Evolutionary conservation across 2,113 vertebrate species (phyloP), one percentile per base, ranked within the genome.

Genomic region (Garra rufa): DNA sequence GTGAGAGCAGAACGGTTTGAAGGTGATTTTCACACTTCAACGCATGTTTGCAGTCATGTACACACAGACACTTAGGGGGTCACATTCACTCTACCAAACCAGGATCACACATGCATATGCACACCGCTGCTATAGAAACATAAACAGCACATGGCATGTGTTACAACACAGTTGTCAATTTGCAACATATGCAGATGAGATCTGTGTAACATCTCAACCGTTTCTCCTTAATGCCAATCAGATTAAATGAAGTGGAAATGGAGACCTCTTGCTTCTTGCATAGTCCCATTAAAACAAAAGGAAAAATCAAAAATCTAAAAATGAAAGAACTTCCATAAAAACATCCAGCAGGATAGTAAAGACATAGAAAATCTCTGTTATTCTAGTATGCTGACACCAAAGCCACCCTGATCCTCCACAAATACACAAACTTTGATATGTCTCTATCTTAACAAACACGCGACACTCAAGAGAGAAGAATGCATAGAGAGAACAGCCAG

Each of bases 11-110:
- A 30, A 28, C 6, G 21, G 26, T 41, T 11, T 75, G 73, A 59
- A 80, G 78, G 78, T 48, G 57, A 80, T 46, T 80, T 80, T 80
- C 41, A 80, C 77, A 80, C 77, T 65, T 80, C n/a, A 1, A 46
- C 1, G 3, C 26, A 65, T 63, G 77, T 63, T 65, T 79, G 76
- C 38, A 46, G 52, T 78, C 55, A 63, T 78, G 76, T 78, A 59
- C 55, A 77, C 30, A 61, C n/a, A 61, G 38, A 44, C 38, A 59
- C 55, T 44, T 26, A 52, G 21, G 4, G 28, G 24, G 26, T 76
- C 48, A 34, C 15, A 76, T 59, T 77, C 34, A 43, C 76, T 61
- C 34, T 38, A 55, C 17, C 74, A 55, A 41, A 34, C 21, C 9
- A 57, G 61, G 61, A 63, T 43, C 55, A 63, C 76, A 79, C n/a